Conservation (phyloP, 1,140 invertebrate genomes). For the Aethina tumida region DNA sequence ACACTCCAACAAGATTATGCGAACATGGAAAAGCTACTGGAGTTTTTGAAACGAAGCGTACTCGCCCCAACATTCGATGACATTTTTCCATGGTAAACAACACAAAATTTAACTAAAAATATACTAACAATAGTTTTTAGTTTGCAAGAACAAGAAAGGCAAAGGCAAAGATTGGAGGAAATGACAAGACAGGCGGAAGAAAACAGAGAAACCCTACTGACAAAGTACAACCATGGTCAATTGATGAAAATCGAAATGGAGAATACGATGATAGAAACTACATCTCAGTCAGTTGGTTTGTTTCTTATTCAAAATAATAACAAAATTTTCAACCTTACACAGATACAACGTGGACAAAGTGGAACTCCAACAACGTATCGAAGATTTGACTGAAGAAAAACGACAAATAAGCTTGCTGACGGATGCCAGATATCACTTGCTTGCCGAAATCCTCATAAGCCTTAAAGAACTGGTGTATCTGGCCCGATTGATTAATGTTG, state of each 20-base stretch:
- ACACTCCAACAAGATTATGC: conserved; percentile 38
- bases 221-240: conserved; percentile 44
- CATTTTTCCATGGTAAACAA: conserved; percentile 37
- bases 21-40: conserved; percentile 42
- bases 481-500: conserved; percentile 11
- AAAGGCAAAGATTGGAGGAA: conserved; percentile 39
- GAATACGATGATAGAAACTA: conserved; percentile 45
- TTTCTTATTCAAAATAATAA: conserved; percentile 20
- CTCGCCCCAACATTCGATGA: conserved; percentile 38
- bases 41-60: conserved; percentile 39
- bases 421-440: conserved; percentile 18
- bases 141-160: conserved; percentile 45
- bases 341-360: conserved; percentile 42
- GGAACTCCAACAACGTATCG: conserved; percentile 36
- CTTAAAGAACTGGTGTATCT: conserved; percentile 27
- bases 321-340: conserved; percentile 10
- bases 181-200: conserved; percentile 40
- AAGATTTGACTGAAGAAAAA: conserved; percentile 38
- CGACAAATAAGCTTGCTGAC: conserved; percentile 19
- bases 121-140: conserved; percentile 29
- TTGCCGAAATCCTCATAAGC: conserved; percentile 24
- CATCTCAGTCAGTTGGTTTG: conserved; percentile 34
- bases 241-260: conserved; percentile 43
- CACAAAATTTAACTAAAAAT: conserved; percentile 4
- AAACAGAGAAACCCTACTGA: conserved; percentile 41